Conservation (phyloP, 2,888 invertebrate genomes). For the Troilus luridus region DNA sequence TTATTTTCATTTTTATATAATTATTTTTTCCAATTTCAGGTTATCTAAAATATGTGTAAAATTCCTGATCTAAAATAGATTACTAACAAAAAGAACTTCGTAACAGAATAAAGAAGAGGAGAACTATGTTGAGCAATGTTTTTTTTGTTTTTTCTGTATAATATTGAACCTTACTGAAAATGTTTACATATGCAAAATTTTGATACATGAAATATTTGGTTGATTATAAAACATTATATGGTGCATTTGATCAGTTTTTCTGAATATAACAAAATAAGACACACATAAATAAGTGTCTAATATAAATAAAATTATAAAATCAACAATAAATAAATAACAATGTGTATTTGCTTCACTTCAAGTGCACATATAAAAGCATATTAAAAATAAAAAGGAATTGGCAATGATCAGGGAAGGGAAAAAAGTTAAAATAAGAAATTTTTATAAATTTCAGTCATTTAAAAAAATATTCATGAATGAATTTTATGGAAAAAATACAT, state of each 20-base stretch:
- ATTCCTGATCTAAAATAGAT: background rate
- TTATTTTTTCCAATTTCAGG: background rate
- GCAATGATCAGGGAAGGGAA: background rate
- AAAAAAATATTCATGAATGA: constrained; percentile 56
- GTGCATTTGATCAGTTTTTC: constrained; percentile 32
- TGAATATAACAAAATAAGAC: constrained; percentile 25
- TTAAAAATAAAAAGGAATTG: background rate
- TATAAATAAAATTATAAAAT: constrained; percentile 51
- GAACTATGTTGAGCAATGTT: constrained; percentile 2
- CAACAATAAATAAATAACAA: constrained; percentile 55
- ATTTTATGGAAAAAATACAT: constrained; percentile 56
- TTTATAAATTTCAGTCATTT: constrained; percentile 51
- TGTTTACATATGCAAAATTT: background rate
- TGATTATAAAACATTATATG: background rate
- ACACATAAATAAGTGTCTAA: constrained; percentile 21
- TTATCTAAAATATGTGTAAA: background rate
- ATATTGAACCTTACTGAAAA: background rate
- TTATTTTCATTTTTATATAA: background rate
- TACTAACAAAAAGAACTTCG: background rate
- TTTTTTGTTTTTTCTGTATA: background rate
- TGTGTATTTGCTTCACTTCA: background rate
- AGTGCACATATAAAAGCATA: constrained; percentile 12
- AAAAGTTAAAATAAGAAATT: constrained; percentile 16
- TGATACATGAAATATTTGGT: background rate
- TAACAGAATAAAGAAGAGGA: background rate